Evolutionary conservation across 2,113 vertebrate species (phyloP).

Genomic region (Stigmatopora nigra): DNA sequence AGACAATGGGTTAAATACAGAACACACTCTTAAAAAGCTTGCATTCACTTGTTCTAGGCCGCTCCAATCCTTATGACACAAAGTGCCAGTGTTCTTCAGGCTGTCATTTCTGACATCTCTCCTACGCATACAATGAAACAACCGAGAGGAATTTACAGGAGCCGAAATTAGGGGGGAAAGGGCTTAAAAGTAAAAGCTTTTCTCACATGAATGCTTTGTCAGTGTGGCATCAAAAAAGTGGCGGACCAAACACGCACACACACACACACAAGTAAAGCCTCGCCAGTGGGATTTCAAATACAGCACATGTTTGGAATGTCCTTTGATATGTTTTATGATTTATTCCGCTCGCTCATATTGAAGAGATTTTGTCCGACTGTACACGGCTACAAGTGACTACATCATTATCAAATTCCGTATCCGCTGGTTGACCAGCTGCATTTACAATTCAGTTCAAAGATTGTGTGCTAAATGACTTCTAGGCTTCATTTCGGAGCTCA

Average conservation of each 20-base stretch:
- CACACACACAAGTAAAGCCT: constrained; percentile 37
- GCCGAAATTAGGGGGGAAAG: constrained; percentile 38
- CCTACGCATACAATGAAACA: constrained; percentile 36
- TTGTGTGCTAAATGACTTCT: constrained; percentile 35
- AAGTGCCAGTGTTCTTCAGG: constrained; percentile 30
- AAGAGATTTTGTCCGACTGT: neutral
- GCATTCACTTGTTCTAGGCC: constrained; percentile 10
- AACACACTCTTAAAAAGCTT: constrained; percentile 12
- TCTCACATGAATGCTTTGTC: constrained; percentile 36
- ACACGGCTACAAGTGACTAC: neutral
- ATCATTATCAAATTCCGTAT: constrained; percentile 7
- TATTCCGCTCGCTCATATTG: neutral
- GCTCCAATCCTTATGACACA: constrained; percentile 26
- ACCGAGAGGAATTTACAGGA: constrained; percentile 32
- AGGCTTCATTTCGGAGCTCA: constrained; percentile 60
- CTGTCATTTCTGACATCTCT: constrained; percentile 37
- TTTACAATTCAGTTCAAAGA: constrained; percentile 33
- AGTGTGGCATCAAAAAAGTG: constrained; percentile 33
- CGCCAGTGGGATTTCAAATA: constrained; percentile 1
- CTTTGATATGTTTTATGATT: constrained; percentile 3
- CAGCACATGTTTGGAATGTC: constrained; percentile 1
- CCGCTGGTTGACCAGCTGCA: constrained; percentile 10
- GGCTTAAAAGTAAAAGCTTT: constrained; percentile 31
- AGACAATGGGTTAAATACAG: neutral
- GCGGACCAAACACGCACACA: constrained; percentile 31